Evolutionary conservation across 2,113 vertebrate species (phyloP).

Genomic region (Marmota monax): DNA sequence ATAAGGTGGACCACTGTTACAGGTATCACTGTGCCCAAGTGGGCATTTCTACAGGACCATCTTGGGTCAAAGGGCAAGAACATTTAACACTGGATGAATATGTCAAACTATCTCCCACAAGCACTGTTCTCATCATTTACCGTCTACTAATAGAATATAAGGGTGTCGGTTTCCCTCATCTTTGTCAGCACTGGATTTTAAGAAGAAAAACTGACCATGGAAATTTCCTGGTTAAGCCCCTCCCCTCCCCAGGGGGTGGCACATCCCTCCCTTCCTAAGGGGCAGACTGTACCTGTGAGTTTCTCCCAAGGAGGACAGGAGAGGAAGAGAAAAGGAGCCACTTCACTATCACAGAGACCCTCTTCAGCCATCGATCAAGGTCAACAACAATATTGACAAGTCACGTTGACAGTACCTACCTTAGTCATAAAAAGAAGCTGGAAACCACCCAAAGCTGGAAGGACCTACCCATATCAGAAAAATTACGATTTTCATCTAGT

Average conservation of each 20-base stretch:
- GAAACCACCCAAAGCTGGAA: background rate
- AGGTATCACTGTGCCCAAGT: no score
- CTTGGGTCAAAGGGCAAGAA: background rate
- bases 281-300: background rate
- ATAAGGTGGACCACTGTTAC: no score
- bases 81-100: background rate
- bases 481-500: no score
- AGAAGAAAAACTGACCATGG: background rate
- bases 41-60: background rate
- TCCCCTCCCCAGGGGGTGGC: background rate
- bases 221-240: background rate
- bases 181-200: slow-evolving; percentile 39
- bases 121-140: background rate
- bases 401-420: background rate
- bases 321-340: background rate
- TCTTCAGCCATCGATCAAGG: background rate
- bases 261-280: no score
- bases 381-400: background rate
- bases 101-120: background rate
- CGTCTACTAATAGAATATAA: background rate
- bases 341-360: background rate
- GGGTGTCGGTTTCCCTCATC: background rate
- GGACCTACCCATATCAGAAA: no score
- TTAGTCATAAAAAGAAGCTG: background rate
- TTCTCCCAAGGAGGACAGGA: background rate